phyloP scores from a whole-genome alignment of 2,888 invertebrate species.

The Nomada goodeniana region DNA sequence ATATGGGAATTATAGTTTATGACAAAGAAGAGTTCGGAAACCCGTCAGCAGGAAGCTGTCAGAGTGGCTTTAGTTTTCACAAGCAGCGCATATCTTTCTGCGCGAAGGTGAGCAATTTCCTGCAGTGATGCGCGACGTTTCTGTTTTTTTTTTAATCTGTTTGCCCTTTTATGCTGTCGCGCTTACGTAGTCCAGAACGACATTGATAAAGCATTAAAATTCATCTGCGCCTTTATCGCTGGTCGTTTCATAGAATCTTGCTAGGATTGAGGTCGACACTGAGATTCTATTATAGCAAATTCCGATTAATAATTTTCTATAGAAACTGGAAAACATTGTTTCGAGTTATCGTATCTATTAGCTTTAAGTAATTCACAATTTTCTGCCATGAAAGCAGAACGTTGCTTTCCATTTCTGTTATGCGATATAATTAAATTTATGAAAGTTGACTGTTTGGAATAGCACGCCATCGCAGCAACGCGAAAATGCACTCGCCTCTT shows the following conservation, averaged over 20 bases:
- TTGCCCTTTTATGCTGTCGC: conserved; percentile 61
- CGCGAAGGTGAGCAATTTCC: conserved; percentile 59
- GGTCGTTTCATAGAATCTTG: conserved; percentile 22
- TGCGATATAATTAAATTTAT: conserved; percentile 68
- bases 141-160: conserved; percentile 35
- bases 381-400: conserved; percentile 26
- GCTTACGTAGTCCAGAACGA: conserved; percentile 34
- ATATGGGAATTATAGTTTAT: conserved; percentile 30
- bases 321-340: background rate
- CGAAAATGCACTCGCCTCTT: conserved; percentile 64
- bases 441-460: conserved; percentile 66
- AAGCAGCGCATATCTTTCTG: conserved; percentile 30
- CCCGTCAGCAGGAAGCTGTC: conserved; percentile 57
- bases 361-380: conserved; percentile 40
- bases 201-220: conserved; percentile 63
- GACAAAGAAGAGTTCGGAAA: conserved; percentile 41
- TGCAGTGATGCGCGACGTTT: conserved; percentile 55
- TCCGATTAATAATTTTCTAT: background rate
- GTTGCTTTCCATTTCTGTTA: conserved; percentile 47
- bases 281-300: conserved; percentile 14
- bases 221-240: conserved; percentile 46
- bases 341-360: background rate
- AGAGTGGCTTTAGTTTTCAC: conserved; percentile 58
- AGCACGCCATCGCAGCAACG: conserved; percentile 51
- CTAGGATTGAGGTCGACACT: background rate